A percentile compares a stretch with the other conserved stretches of the same genome.
phyloP scores from a whole-genome alignment of 2,888 invertebrate genomes.

The Trachelus iudaicus region DNA sequence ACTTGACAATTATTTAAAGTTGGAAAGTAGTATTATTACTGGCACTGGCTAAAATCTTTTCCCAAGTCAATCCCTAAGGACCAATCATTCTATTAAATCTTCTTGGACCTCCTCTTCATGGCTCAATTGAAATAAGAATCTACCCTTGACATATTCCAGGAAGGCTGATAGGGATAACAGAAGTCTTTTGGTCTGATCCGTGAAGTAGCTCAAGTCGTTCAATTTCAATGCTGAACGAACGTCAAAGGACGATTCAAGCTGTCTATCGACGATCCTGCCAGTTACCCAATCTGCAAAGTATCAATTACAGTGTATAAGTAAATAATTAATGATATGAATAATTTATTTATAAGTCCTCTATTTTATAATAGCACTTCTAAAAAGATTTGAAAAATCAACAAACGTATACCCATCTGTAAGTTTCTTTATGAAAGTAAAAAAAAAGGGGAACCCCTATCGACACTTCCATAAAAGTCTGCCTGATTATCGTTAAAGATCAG shows the following conservation, averaged over 20 bases:
- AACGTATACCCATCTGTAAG: background rate
- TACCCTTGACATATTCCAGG: background rate
- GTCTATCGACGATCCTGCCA: background rate
- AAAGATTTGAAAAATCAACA: background rate
- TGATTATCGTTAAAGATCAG: too few species aligned
- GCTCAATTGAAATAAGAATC: too few species aligned
- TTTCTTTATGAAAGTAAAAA: background rate
- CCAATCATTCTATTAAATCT: background rate
- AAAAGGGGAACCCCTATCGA: background rate
- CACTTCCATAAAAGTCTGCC: background rate
- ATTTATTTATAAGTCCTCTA: background rate
- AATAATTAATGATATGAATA: background rate
- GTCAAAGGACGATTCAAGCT: background rate
- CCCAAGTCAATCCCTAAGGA: background rate
- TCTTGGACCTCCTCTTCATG: background rate
- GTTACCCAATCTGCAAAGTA: background rate
- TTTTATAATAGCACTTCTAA: background rate
- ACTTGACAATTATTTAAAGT: background rate
- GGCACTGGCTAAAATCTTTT: background rate
- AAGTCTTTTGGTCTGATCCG: background rate
- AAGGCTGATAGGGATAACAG: background rate
- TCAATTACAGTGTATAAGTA: background rate
- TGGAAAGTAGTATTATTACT: background rate
- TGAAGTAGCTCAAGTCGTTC: background rate
- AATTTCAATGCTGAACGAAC: background rate